These are phyloP conservation scores for Columba guinea DNA, from an alignment of 2,797 vertebrate species.

Conservation along the genomic window DNA sequence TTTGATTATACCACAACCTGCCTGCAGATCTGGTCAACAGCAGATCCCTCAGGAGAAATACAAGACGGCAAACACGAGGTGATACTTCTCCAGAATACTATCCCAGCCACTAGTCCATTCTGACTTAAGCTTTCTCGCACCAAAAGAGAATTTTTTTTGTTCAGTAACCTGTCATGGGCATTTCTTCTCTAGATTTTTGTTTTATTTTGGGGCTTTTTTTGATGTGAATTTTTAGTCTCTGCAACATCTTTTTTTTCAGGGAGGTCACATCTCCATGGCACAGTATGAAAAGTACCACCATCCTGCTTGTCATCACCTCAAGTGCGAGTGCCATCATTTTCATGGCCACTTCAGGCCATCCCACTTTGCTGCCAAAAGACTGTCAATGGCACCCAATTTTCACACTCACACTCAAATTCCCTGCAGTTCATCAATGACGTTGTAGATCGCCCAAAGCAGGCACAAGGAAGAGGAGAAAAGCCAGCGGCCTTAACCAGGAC, in stretches of 20 bases:
- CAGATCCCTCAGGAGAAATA: not conserved
- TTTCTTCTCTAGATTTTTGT: not conserved
- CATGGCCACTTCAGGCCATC: not conserved
- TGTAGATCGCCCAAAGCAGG: not conserved
- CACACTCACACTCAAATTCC: not conserved
- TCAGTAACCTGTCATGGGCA: not conserved
- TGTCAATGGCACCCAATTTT: not conserved
- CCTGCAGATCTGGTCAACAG: not conserved
- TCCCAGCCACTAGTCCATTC: not conserved
- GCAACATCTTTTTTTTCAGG: not conserved
- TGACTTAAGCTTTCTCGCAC: not conserved
- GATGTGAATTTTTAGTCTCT: not conserved
- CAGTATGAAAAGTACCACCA: not conserved
- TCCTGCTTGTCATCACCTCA: not conserved
- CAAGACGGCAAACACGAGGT: not conserved
- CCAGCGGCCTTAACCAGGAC: not conserved
- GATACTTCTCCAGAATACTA: not conserved
- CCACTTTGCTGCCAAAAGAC: not conserved
- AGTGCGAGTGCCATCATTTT: rapidly evolving
- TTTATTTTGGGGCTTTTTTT: not conserved
- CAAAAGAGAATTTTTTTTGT: not conserved
- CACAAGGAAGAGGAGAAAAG: not conserved
- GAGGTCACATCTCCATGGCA: not conserved
- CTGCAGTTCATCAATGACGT: not conserved
- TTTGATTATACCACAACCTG: not conserved